A percentile compares a stretch with the other conserved stretches of the same genome.
Evolutionary conservation across 2,797 vertebrate genomes (phyloP).

Genomic region (Mus caroli): DNA sequence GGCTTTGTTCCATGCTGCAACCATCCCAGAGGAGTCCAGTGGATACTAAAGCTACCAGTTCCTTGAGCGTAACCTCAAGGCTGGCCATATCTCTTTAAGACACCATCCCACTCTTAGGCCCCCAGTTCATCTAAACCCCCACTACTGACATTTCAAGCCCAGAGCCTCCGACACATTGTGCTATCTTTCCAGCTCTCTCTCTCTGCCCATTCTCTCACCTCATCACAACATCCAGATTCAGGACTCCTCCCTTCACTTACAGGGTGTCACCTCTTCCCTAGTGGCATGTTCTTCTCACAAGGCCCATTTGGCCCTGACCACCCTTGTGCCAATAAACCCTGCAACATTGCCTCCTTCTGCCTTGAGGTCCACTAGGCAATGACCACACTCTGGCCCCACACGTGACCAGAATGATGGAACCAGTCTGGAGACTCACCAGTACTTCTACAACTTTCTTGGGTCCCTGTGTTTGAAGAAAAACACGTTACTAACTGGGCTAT

Average conservation of each 20-base stretch:
- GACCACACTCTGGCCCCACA: neutral
- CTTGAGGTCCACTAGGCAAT: rapidly evolving
- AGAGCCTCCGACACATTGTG: neutral
- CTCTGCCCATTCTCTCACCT: slow-evolving; percentile 59
- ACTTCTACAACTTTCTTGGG: neutral
- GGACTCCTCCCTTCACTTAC: neutral
- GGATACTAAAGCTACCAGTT: neutral
- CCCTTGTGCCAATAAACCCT: neutral
- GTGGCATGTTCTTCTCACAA: slow-evolving; percentile 14
- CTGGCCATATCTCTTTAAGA: neutral
- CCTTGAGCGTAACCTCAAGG: neutral
- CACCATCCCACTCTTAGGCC: rapidly evolving
- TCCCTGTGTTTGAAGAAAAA: neutral
- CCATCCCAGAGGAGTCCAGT: neutral
- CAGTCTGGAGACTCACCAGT: neutral
- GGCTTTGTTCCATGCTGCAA: neutral
- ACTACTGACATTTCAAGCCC: neutral
- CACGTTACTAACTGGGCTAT: neutral
- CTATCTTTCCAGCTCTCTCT: slow-evolving; percentile 13
- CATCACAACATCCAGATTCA: neutral
- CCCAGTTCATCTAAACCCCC: neutral
- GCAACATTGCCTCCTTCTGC: neutral
- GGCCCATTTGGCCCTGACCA: neutral
- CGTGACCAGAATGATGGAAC: rapidly evolving
- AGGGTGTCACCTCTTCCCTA: neutral